Conservation (phyloP, 2,888 invertebrate genomes). For the Chymomyza amoena region DNA sequence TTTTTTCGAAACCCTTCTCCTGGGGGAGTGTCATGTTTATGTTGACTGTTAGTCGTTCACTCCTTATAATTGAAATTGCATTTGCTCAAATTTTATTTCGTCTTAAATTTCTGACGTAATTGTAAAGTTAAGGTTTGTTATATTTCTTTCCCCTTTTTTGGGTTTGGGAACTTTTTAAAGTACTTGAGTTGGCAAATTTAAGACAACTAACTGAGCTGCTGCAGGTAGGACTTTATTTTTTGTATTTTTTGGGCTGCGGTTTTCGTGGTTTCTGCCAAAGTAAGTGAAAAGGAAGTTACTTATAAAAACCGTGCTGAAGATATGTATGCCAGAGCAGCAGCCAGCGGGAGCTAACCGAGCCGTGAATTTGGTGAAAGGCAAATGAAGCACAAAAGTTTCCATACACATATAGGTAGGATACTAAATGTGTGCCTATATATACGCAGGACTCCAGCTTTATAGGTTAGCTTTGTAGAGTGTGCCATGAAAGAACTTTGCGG, state of each 20-base stretch:
- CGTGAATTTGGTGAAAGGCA: neutral
- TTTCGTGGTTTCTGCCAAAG: neutral
- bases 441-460: neutral
- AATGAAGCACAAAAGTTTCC: neutral
- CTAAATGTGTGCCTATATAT: neutral
- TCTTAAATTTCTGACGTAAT: conserved; percentile 36
- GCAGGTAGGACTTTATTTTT: neutral
- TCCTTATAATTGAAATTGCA: conserved; percentile 63
- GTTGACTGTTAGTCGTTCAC: conserved; percentile 11
- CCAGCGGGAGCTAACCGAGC: too few species aligned
- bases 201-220: conserved; percentile 22
- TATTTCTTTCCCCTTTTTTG: neutral
- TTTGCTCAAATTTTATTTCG: conserved; percentile 62
- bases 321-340: neutral
- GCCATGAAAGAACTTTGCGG: neutral
- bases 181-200: conserved; percentile 46
- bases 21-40: conserved; percentile 11
- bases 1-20: neutral
- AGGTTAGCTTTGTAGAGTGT: neutral
- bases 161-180: conserved; percentile 43
- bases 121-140: neutral
- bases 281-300: neutral
- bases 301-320: neutral
- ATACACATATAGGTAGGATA: neutral
- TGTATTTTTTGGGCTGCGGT: neutral